Evolutionary conservation across 2,113 vertebrate species (phyloP).

Genomic region (Fregata magnificens): DNA sequence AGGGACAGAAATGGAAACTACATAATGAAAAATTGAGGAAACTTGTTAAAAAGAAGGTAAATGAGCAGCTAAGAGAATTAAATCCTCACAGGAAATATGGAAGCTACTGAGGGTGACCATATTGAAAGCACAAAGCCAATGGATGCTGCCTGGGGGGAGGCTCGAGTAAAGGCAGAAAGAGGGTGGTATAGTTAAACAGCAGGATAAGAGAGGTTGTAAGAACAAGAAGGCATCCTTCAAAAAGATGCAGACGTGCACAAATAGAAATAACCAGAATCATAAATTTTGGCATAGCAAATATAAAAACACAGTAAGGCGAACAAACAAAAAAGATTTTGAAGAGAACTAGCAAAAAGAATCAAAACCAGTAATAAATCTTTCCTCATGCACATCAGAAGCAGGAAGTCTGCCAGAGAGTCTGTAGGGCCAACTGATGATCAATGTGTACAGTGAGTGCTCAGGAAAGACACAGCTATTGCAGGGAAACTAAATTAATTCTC

Average conservation of each 20-base stretch:
- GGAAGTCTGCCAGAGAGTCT: not conserved
- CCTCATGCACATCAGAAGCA: not conserved
- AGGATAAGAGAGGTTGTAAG: not conserved
- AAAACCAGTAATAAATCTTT: not conserved
- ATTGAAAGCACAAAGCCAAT: not conserved
- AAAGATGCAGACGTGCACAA: not conserved
- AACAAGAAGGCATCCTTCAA: not conserved
- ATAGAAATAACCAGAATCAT: not conserved
- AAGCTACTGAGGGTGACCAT: not conserved
- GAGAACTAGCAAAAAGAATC: not conserved
- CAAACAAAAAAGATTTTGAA: not conserved
- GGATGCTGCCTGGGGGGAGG: not conserved
- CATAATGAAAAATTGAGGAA: not conserved
- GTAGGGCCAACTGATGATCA: not conserved
- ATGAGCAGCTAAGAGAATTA: not conserved
- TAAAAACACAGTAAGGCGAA: not conserved
- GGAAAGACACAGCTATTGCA: not conserved
- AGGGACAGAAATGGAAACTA: not conserved
- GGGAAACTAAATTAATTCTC: not conserved
- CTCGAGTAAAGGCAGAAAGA: not conserved
- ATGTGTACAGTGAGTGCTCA: not conserved
- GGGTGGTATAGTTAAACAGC: not conserved
- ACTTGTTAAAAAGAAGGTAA: not conserved
- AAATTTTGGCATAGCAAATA: not conserved
- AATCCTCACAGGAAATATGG: not conserved